Base-by-base conservation (phyloP, 2,888 invertebrate species). In the Drosophila tripunctata region DNA sequence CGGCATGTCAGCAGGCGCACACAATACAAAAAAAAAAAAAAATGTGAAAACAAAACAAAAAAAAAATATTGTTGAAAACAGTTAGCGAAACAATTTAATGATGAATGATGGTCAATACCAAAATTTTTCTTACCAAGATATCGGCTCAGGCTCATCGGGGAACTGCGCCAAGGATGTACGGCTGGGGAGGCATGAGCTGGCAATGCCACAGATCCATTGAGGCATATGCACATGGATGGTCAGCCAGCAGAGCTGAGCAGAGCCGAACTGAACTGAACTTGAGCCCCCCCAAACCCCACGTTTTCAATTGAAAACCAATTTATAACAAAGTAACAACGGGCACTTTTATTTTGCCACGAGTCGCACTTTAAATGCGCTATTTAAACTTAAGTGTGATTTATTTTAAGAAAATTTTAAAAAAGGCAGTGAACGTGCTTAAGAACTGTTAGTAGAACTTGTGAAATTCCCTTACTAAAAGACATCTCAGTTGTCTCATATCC, bases 21-120 rank as follows among this genome's bases (percentile, higher is more conserved):
- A 48, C 19, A 8, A 35, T 30, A 10, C 35, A 24, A 15, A 12
- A 22, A 30, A 7, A 30, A 50, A 22, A 30, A 14, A 27, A 27
- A 36, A 27, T 15, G 6, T 1, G 38, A 19, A 33, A 40, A 40
- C 15, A 27, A 36, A 38, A 38, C n/a, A 10, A 33, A 19, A 51
- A 63, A 52, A 62, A 72, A 72, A 73, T 68, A 72, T 77, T 68
- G 75, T 66, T 80, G 78, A 86, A 80, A 82, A 87, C 84, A 84
- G 84, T 84, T 87, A 81, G 78, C 72, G 87, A 81, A 86, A 82
- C 84, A 82, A 85, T 78, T 80, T 86, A 85, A 88, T 85, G 88
- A 85, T 85, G 85, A 85, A 86, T 85, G 88, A 85, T 85, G 85
- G 81, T 76, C 76, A 76, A 80, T 83, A 47, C 66, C 45, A 62